These are phyloP conservation scores for Thaumatotibia leucotreta DNA, from an alignment of 1,140 invertebrate species.

Conservation along the genomic window DNA sequence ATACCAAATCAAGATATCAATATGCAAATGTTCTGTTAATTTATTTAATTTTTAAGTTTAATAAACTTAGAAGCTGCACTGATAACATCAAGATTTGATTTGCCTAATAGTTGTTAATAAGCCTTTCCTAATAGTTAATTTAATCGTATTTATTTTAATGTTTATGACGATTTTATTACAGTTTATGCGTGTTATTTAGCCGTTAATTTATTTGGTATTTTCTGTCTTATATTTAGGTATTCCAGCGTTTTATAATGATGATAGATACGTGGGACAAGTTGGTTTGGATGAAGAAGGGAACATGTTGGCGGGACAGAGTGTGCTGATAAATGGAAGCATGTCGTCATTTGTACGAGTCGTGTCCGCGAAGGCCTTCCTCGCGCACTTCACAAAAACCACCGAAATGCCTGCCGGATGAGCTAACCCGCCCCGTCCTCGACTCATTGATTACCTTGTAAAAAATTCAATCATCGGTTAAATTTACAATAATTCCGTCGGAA, in stretches of 20 bases:
- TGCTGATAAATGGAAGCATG: constrained; percentile 29
- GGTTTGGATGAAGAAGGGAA: background rate
- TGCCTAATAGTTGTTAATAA: background rate
- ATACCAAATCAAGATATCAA: constrained; percentile 7
- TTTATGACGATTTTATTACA: background rate
- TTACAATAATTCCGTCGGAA: constrained; percentile 55
- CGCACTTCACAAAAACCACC: constrained; percentile 66
- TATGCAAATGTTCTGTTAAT: background rate
- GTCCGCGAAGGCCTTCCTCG: constrained; percentile 63
- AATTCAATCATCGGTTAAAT: constrained; percentile 65
- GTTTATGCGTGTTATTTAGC: background rate
- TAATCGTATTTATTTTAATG: background rate
- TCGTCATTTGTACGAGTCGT: constrained; percentile 66
- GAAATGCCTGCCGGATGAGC: constrained; percentile 69
- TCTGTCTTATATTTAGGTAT: too few species aligned
- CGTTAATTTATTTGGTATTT: too few species aligned
- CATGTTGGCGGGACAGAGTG: background rate
- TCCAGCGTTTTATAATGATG: too few species aligned
- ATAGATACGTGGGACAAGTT: background rate
- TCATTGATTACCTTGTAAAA: constrained; percentile 68
- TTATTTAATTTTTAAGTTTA: background rate
- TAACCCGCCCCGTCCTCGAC: constrained; percentile 67
- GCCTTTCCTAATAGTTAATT: too few species aligned
- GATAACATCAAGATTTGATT: background rate
- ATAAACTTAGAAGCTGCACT: background rate